A percentile compares a stretch with the other conserved stretches of the same genome.
Conservation (phyloP, 2,888 invertebrate genomes). For the Hirtodrosophila cameraria region DNA sequence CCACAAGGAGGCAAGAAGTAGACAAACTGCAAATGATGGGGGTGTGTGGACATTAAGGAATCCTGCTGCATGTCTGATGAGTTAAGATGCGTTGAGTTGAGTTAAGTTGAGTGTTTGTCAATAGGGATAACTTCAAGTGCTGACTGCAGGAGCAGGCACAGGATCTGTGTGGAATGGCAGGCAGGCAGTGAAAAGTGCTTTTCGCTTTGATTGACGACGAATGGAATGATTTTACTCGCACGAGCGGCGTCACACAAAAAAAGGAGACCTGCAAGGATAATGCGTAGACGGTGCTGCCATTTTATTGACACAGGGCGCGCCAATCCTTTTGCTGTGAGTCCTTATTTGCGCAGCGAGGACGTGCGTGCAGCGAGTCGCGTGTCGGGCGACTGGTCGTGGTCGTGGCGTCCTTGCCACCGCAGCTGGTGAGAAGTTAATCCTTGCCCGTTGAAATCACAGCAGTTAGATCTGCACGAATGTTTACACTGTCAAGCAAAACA, state of each 20-base stretch:
- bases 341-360: conserved; percentile 57
- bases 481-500: conserved; percentile 42
- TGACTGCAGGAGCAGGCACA: background rate
- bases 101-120: conserved; percentile 50
- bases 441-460: conserved; percentile 61
- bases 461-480: conserved; percentile 49
- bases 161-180: background rate
- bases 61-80: conserved; percentile 73
- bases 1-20: background rate
- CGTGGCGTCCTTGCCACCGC: conserved; percentile 28
- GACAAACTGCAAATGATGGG: background rate
- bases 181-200: conserved; percentile 53
- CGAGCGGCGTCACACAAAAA: conserved; percentile 55
- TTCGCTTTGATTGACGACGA: conserved; percentile 74
- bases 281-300: conserved; percentile 59
- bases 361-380: conserved; percentile 71
- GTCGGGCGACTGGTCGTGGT: conserved; percentile 40
- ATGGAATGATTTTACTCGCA: conserved; percentile 77
- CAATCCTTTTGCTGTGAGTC: conserved; percentile 62
- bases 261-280: conserved; percentile 65
- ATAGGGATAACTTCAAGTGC: conserved; percentile 44
- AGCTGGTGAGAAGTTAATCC: conserved; percentile 72
- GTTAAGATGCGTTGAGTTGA: conserved; percentile 48
- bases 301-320: conserved; percentile 62
- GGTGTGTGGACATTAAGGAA: conserved; percentile 40